phyloP scores from a whole-genome alignment of 2,888 invertebrate species.

The Embidobia sp. region DNA sequence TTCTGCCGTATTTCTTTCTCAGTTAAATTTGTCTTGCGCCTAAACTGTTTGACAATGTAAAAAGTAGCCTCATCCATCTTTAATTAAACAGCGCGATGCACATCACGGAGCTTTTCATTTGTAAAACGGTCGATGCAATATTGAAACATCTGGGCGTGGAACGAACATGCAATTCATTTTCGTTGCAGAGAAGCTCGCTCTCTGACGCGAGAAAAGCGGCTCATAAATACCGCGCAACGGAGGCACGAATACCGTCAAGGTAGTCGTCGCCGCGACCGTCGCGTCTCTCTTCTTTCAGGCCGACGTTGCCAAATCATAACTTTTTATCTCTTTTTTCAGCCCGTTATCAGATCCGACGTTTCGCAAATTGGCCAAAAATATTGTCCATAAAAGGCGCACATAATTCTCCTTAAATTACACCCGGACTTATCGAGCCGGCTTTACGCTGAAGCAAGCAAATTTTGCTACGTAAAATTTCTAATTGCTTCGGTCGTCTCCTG shows the following conservation, averaged over 20 bases:
- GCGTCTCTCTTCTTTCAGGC: constrained; percentile 32
- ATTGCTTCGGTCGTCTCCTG: no score
- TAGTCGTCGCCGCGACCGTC: constrained; percentile 29
- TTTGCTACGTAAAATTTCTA: not conserved
- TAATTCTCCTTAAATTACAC: constrained; percentile 1
- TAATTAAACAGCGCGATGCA: not conserved
- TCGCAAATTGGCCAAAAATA: constrained; percentile 38
- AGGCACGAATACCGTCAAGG: constrained; percentile 60
- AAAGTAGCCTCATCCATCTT: no score
- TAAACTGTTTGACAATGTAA: no score
- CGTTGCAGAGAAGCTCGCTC: constrained; percentile 54
- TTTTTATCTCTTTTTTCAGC: constrained; percentile 42
- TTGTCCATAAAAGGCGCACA: constrained; percentile 13
- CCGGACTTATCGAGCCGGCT: no score
- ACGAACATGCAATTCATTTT: constrained; percentile 62
- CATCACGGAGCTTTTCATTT: constrained; percentile 48
- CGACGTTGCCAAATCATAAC: constrained; percentile 56
- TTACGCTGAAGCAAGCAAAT: not conserved
- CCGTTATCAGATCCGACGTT: constrained; percentile 29
- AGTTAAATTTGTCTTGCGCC: no score
- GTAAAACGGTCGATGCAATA: constrained; percentile 58
- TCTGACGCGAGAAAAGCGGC: constrained; percentile 59
- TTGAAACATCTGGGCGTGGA: constrained; percentile 64
- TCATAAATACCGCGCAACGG: constrained; percentile 58
- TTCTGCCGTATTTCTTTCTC: no score